These are phyloP conservation scores for Molossus alvarezi DNA, from an alignment of 2,797 vertebrate genomes.

Conservation along the genomic window DNA sequence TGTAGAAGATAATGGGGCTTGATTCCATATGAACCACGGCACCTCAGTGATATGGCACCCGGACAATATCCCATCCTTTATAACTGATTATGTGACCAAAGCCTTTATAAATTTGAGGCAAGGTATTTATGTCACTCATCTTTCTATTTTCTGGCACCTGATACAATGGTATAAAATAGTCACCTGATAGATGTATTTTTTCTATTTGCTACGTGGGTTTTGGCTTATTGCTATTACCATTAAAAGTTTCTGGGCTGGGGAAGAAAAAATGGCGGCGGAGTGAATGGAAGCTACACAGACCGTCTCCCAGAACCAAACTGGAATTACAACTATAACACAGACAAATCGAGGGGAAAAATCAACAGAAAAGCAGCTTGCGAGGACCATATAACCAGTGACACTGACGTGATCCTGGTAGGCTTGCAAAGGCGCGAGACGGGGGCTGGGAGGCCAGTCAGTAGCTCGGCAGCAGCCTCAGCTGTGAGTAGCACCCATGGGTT, in stretches of 20 bases:
- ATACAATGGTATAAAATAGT: neutral
- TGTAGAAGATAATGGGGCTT: neutral
- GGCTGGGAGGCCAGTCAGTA: no score
- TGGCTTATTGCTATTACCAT: neutral
- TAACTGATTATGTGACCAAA: neutral
- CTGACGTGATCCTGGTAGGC: no score
- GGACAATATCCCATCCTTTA: neutral
- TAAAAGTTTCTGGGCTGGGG: neutral
- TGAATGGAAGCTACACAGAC: no score
- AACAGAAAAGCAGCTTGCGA: no score
- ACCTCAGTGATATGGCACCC: neutral
- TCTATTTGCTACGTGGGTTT: slow-evolving; percentile 4
- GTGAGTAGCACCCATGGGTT: no score
- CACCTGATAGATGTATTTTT: neutral
- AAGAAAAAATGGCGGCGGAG: no score
- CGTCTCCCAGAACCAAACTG: no score
- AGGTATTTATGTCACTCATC: neutral
- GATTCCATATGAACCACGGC: neutral
- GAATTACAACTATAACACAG: no score
- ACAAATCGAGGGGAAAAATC: no score
- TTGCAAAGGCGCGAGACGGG: no score
- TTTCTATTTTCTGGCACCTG: neutral
- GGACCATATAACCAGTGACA: no score
- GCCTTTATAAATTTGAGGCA: neutral
- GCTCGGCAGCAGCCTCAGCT: no score